A percentile compares a stretch with the other conserved stretches of the same genome.
phyloP scores from a whole-genome alignment of 1,140 invertebrate species.

The Geopemphigus sp. region DNA sequence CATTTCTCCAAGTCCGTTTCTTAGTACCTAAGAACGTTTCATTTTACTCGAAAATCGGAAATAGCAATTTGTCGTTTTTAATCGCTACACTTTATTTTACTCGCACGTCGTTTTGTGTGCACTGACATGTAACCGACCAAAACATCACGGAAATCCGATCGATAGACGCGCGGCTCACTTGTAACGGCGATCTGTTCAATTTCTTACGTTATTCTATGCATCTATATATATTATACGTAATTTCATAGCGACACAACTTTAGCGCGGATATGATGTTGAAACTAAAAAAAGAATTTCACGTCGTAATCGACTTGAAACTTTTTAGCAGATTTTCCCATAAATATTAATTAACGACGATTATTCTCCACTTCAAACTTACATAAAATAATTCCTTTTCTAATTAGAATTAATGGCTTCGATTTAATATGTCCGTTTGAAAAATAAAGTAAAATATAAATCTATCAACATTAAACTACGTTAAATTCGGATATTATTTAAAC shows the following conservation, averaged over 20 bases:
- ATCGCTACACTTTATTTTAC: too few species aligned
- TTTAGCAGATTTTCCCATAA: conserved; percentile 8
- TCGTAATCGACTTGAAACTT: not conserved
- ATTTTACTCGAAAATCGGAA: too few species aligned
- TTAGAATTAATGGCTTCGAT: conserved; percentile 12
- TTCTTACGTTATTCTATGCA: not conserved
- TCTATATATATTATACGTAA: not conserved
- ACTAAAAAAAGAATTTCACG: not conserved
- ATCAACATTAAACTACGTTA: not conserved
- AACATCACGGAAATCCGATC: too few species aligned
- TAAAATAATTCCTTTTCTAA: not conserved
- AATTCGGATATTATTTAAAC: not conserved
- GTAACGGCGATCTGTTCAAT: not conserved
- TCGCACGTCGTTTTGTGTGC: too few species aligned
- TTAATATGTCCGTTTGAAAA: not conserved
- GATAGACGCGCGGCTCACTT: not conserved
- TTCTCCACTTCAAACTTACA: conserved; percentile 13
- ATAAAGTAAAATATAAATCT: not conserved
- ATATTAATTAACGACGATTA: conserved; percentile 29
- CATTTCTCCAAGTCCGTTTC: too few species aligned
- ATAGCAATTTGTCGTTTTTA: too few species aligned
- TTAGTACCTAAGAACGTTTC: too few species aligned
- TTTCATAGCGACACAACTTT: not conserved
- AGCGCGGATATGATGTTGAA: not conserved
- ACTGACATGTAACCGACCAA: too few species aligned